phyloP scores from a whole-genome alignment of 2,113 vertebrate genomes.

The Albula glossodonta region DNA sequence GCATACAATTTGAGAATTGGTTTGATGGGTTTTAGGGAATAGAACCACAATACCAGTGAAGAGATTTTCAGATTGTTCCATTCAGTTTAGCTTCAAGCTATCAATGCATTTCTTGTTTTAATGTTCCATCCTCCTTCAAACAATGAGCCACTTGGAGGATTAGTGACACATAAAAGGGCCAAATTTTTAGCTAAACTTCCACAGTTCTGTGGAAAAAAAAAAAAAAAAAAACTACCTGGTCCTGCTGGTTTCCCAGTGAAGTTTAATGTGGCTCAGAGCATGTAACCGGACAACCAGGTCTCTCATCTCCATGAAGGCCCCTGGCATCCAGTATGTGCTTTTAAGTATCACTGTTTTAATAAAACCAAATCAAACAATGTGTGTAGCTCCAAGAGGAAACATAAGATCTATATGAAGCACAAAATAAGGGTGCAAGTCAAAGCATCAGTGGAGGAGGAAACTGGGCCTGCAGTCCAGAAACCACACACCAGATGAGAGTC shows the following conservation, averaged over 20 bases:
- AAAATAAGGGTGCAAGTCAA: not conserved
- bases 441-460: not conserved
- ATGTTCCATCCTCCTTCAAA: not conserved
- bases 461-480: not conserved
- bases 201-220: not conserved
- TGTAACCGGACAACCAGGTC: not conserved
- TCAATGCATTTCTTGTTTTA: slow-evolving; percentile 1
- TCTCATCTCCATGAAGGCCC: not conserved
- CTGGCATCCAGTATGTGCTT: not conserved
- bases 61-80: not conserved
- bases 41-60: not conserved
- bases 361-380: not conserved
- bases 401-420: not conserved
- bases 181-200: not conserved
- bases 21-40: not conserved
- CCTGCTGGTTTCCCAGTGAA: not conserved
- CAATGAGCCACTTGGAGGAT: not conserved
- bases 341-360: not conserved
- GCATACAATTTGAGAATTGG: not conserved
- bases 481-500: not conserved
- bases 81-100: not conserved
- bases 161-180: not conserved
- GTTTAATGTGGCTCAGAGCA: not conserved
- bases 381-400: not conserved
- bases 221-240: not conserved